Conservation (phyloP, 2,888 invertebrate species). For the Cordilura impudica region DNA sequence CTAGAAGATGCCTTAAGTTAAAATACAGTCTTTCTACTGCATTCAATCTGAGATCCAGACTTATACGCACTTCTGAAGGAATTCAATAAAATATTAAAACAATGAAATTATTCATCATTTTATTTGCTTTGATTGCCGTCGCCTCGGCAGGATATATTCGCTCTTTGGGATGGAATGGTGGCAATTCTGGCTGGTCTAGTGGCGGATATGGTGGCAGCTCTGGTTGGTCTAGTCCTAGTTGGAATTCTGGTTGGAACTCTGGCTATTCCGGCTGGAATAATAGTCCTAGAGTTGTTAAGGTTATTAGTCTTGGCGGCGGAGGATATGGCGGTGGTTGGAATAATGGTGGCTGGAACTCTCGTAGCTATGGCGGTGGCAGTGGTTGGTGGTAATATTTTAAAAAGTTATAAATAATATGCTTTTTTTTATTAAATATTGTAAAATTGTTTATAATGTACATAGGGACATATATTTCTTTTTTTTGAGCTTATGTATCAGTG, state of each 20-base stretch:
- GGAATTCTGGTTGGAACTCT: conserved; percentile 46
- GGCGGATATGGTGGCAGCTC: conserved; percentile 62
- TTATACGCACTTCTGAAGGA: neutral
- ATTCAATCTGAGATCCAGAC: conserved; percentile 5
- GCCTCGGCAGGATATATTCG: conserved; percentile 65
- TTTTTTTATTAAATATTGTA: conserved; percentile 11
- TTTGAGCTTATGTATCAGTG: neutral
- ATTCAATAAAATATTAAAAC: neutral
- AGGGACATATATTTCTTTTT: conserved; percentile 7
- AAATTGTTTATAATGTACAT: too few species aligned
- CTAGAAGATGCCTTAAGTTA: conserved; percentile 14
- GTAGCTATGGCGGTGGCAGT: conserved; percentile 19
- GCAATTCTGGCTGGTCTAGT: conserved; percentile 53
- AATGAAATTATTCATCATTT: conserved; percentile 63
- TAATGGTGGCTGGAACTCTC: conserved; percentile 48
- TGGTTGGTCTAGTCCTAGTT: conserved; percentile 52
- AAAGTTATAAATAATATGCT: neutral
- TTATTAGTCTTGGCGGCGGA: conserved; percentile 61
- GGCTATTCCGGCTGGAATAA: conserved; percentile 61
- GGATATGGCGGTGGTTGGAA: conserved; percentile 64
- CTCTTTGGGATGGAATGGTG: conserved; percentile 43
- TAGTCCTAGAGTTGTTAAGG: conserved; percentile 62
- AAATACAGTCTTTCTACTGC: conserved; percentile 41
- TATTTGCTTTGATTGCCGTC: conserved; percentile 68
- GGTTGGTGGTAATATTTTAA: conserved; percentile 43